Conservation (phyloP, 64 coral and sea anemone species). For the Exaiptasia diaphana region DNA sequence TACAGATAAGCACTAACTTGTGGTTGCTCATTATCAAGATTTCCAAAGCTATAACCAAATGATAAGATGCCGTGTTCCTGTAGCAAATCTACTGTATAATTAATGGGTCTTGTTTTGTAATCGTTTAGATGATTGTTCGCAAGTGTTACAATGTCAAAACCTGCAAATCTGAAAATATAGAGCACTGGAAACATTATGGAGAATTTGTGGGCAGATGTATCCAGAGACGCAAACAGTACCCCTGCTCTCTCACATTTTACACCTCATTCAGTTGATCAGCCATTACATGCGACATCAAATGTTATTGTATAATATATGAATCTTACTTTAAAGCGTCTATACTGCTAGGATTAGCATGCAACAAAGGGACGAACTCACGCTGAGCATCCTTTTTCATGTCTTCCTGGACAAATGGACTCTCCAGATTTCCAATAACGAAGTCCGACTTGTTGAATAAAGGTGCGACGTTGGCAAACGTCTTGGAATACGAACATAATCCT, state of each 20-base stretch:
- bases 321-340: constrained; percentile 32
- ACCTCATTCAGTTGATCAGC: too few relatives aligned
- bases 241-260: too few relatives aligned
- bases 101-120: not conserved
- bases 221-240: too few relatives aligned
- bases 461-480: constrained; percentile 53
- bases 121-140: constrained; percentile 50
- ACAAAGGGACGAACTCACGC: not conserved
- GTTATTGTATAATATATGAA: too few relatives aligned
- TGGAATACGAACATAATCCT: constrained; percentile 36
- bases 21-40: not conserved
- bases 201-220: too few relatives aligned
- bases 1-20: constrained; percentile 51
- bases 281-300: too few relatives aligned
- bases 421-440: constrained; percentile 68
- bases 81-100: constrained; percentile 9
- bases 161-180: constrained; percentile 24
- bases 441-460: constrained; percentile 55
- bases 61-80: not conserved
- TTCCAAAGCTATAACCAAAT: constrained; percentile 18
- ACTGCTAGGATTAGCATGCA: constrained; percentile 32
- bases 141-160: constrained; percentile 28
- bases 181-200: too few relatives aligned
- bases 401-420: constrained; percentile 57
- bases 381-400: constrained; percentile 5